Evolutionary conservation across 1,140 invertebrate genomes (phyloP).

Genomic region (Nomia melanderi): DNA sequence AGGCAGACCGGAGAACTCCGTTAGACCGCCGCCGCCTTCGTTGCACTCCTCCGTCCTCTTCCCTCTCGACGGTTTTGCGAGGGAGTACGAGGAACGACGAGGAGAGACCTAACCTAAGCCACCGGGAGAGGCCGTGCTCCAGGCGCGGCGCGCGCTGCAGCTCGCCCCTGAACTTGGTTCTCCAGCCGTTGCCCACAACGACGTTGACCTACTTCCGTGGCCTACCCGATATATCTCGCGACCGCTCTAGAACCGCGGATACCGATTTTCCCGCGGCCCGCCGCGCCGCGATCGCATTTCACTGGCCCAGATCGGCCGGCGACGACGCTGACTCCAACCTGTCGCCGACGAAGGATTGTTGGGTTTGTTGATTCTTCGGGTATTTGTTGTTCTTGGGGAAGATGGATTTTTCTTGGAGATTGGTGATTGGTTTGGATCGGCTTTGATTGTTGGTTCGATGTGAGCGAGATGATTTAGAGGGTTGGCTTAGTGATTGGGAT

Average conservation of each 20-base stretch:
- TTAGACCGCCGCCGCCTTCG: slow-evolving; percentile 51
- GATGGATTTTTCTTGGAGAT: too few relatives aligned
- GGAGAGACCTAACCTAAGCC: slow-evolving; percentile 69
- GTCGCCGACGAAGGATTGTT: neutral
- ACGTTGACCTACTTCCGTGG: slow-evolving; percentile 78
- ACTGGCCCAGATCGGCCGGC: slow-evolving; percentile 40
- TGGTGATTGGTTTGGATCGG: too few relatives aligned
- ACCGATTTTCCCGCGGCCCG: slow-evolving; percentile 34
- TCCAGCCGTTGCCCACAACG: slow-evolving; percentile 70
- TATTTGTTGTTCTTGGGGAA: too few relatives aligned
- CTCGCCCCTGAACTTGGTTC: slow-evolving; percentile 79
- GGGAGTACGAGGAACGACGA: slow-evolving; percentile 43
- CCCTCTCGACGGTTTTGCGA: slow-evolving; percentile 27
- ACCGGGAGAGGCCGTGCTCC: slow-evolving; percentile 56
- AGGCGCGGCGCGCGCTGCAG: slow-evolving; percentile 67
- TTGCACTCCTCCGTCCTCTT: neutral
- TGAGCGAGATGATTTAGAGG: too few relatives aligned
- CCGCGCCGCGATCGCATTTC: slow-evolving; percentile 30
- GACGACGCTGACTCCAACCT: neutral
- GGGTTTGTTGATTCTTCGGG: too few relatives aligned
- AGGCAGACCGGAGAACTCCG: slow-evolving; percentile 56
- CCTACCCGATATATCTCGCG: slow-evolving; percentile 61
- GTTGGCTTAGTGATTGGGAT: too few relatives aligned
- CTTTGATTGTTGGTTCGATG: too few relatives aligned
- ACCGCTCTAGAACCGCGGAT: slow-evolving; percentile 19